Evolutionary conservation across 2,888 invertebrate species (phyloP).

Genomic region (Meliscaeva auricollis): DNA sequence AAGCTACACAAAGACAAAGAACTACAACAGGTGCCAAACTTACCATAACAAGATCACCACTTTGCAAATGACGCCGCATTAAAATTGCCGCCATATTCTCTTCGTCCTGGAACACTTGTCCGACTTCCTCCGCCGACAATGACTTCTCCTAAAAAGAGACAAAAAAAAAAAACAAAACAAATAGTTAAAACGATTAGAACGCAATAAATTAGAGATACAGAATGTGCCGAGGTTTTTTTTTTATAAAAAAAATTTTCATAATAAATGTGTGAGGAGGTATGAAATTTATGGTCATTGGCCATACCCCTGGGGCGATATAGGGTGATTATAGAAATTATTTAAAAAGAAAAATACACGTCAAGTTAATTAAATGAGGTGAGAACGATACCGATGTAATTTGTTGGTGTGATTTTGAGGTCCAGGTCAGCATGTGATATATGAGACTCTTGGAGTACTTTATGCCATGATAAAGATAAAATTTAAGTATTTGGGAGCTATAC

Average conservation of each 20-base stretch:
- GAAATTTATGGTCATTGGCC: slow-evolving; percentile 54
- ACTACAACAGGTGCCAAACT: slow-evolving; percentile 83
- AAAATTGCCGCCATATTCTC: slow-evolving; percentile 94
- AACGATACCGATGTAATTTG: slow-evolving; percentile 52
- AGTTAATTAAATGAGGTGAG: slow-evolving; percentile 65
- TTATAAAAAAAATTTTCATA: background rate
- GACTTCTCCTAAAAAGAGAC: slow-evolving; percentile 85
- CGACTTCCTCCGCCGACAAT: slow-evolving; percentile 86
- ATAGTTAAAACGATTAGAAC: slow-evolving; percentile 53
- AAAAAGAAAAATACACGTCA: slow-evolving; percentile 24
- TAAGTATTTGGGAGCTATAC: background rate
- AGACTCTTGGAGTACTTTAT: slow-evolving; percentile 20
- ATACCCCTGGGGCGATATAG: slow-evolving; percentile 45
- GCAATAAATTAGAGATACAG: slow-evolving; percentile 32
- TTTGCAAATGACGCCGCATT: slow-evolving; percentile 91
- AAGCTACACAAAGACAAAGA: background rate
- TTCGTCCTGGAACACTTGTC: slow-evolving; percentile 95
- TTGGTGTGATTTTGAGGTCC: slow-evolving; percentile 53
- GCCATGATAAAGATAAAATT: slow-evolving; percentile 13
- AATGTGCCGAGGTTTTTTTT: slow-evolving; percentile 18
- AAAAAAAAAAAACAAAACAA: slow-evolving; percentile 21
- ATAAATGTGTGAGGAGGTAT: slow-evolving; percentile 29
- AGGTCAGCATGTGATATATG: slow-evolving; percentile 50
- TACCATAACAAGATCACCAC: slow-evolving; percentile 94
- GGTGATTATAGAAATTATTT: slow-evolving; percentile 42